These are phyloP conservation scores for Bombycilla garrulus DNA, from an alignment of 2,113 vertebrate genomes.

Conservation along the genomic window DNA sequence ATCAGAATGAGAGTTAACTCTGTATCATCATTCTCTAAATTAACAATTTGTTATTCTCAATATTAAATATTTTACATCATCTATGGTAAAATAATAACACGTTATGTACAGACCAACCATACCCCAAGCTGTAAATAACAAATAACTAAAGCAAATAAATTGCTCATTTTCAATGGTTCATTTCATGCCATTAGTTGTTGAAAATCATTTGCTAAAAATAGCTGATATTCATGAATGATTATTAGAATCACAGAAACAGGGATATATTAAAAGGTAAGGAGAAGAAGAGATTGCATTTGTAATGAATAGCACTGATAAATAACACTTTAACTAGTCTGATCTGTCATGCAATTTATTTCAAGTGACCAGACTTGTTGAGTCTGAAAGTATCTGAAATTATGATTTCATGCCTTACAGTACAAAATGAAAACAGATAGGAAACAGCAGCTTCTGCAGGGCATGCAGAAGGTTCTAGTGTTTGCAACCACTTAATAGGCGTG, in stretches of 20 bases:
- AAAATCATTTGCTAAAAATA: slow-evolving; percentile 20
- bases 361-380: not conserved
- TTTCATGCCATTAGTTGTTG: not conserved
- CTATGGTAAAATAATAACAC: not conserved
- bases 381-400: not conserved
- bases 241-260: not conserved
- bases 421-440: not conserved
- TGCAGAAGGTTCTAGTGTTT: not conserved
- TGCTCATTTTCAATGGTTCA: not conserved
- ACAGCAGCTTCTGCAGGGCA: not conserved
- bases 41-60: not conserved
- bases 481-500: not conserved
- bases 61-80: not conserved
- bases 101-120: not conserved
- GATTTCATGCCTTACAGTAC: not conserved
- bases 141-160: slow-evolving; percentile 18
- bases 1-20: not conserved
- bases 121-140: not conserved
- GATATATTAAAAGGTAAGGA: not conserved
- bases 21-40: not conserved
- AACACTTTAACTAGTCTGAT: not conserved
- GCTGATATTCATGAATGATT: not conserved
- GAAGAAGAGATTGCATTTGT: not conserved
- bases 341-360: not conserved
- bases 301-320: not conserved